phyloP scores from a whole-genome alignment of 1,140 invertebrate species.

The Macrobrachium rosenbergii region DNA sequence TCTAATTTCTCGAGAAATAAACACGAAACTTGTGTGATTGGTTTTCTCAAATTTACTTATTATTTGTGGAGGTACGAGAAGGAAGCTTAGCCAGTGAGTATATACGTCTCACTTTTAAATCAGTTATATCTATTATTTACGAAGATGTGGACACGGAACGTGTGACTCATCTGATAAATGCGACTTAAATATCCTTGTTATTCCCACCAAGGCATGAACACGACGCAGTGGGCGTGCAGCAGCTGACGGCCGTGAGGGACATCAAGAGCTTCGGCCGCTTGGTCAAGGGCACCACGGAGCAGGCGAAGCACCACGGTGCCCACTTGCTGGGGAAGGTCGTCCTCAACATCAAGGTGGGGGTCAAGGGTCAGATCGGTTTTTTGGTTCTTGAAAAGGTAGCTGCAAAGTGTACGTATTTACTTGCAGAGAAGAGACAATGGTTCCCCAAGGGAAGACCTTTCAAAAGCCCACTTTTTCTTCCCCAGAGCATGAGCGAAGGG shows the following conservation, averaged over 20 bases:
- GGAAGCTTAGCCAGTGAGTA: too few relatives aligned
- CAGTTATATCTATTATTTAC: background rate
- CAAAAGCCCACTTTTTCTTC: too few relatives aligned
- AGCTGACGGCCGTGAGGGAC: conserved; percentile 49
- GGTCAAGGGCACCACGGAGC: conserved; percentile 43
- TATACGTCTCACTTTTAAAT: background rate
- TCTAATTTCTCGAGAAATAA: too few relatives aligned
- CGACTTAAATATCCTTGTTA: background rate
- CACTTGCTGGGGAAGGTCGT: conserved; percentile 43
- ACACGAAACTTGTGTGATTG: too few relatives aligned
- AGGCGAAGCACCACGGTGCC: conserved; percentile 37
- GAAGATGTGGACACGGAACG: too few relatives aligned
- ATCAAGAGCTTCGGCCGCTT: conserved; percentile 37
- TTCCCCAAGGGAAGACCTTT: background rate
- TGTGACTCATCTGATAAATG: too few relatives aligned
- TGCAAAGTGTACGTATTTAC: too few relatives aligned
- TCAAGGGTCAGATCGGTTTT: background rate
- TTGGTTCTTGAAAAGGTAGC: background rate
- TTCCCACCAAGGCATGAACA: conserved; percentile 37
- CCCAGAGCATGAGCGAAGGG: conserved; percentile 40
- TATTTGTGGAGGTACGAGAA: too few relatives aligned
- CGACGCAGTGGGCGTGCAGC: conserved; percentile 29
- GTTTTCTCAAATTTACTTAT: too few relatives aligned
- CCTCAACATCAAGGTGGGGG: conserved; percentile 38
- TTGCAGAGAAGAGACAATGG: too few relatives aligned